Percentiles rank a stretch among this genome's conserved stretches.
Evolutionary conservation across 2,113 vertebrate species (phyloP).

Genomic region (Labeo catla): DNA sequence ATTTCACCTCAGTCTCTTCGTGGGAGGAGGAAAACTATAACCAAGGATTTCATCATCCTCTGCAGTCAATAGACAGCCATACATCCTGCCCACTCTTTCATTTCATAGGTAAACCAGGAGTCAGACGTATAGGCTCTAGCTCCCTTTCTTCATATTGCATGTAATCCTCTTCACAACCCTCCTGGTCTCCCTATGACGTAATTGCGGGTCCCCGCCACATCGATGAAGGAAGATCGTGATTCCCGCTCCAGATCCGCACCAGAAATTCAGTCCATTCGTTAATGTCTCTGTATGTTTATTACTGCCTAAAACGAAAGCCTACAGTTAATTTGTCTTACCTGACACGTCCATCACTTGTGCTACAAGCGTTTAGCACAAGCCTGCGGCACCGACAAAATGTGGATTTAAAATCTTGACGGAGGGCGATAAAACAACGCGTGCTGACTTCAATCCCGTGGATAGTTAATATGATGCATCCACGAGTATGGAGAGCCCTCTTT

Average conservation of each 20-base stretch:
- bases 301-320: constrained; percentile 33
- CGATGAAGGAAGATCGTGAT: constrained; percentile 9
- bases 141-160: not conserved
- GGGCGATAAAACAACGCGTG: constrained; percentile 30
- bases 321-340: constrained; percentile 39
- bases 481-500: constrained; percentile 62
- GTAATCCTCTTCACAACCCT: not conserved
- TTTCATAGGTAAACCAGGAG: not conserved
- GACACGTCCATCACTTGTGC: constrained; percentile 36
- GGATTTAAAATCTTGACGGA: constrained; percentile 52
- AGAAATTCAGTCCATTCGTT: constrained; percentile 42
- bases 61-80: not conserved
- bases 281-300: constrained; percentile 55
- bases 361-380: constrained; percentile 29
- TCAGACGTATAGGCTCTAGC: not conserved
- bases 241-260: constrained; percentile 58
- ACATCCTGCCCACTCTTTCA: not conserved
- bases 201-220: constrained; percentile 56
- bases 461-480: constrained; percentile 57
- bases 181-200: constrained; percentile 54
- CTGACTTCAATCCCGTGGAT: constrained; percentile 37
- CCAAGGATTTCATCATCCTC: not conserved
- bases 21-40: not conserved
- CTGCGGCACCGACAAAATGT: constrained; percentile 52
- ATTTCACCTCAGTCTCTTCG: not conserved